phyloP scores from a whole-genome alignment of 2,113 vertebrate species.

The Odocoileus hemionus region DNA sequence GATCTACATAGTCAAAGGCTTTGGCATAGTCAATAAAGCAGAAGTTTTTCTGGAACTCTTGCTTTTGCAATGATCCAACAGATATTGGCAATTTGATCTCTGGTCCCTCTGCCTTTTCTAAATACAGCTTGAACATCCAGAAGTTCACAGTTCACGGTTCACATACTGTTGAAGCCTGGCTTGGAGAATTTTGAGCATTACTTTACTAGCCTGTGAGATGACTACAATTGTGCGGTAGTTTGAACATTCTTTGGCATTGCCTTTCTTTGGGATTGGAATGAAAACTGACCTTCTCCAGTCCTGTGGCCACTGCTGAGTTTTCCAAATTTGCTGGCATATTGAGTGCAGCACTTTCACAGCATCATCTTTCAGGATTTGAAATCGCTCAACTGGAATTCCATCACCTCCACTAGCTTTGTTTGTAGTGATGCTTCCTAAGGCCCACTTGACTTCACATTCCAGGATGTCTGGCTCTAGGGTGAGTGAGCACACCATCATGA shows the following conservation, averaged over 20 bases:
- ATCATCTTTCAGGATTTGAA: not conserved
- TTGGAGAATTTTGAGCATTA: not conserved
- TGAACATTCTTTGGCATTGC: not conserved
- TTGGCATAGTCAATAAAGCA: not conserved
- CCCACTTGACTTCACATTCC: not conserved
- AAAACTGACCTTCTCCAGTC: not conserved
- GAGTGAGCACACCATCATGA: not conserved
- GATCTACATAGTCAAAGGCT: not conserved
- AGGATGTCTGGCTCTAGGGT: not conserved
- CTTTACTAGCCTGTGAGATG: not conserved
- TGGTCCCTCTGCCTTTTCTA: not conserved
- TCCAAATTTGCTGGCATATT: not conserved
- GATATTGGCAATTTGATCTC: not conserved
- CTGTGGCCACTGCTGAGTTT: not conserved
- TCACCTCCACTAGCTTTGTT: not conserved
- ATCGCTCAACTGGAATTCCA: not conserved
- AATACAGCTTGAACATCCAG: not conserved
- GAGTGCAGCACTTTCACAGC: not conserved
- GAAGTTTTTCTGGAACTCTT: not conserved
- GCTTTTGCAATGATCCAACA: not conserved
- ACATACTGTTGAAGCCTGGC: not conserved
- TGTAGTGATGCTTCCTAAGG: not conserved
- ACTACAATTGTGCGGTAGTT: rapidly evolving
- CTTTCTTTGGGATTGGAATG: not conserved
- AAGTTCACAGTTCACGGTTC: not conserved